Evolutionary conservation across 2,113 vertebrate genomes (phyloP).

Genomic region (Scolopax mira): DNA sequence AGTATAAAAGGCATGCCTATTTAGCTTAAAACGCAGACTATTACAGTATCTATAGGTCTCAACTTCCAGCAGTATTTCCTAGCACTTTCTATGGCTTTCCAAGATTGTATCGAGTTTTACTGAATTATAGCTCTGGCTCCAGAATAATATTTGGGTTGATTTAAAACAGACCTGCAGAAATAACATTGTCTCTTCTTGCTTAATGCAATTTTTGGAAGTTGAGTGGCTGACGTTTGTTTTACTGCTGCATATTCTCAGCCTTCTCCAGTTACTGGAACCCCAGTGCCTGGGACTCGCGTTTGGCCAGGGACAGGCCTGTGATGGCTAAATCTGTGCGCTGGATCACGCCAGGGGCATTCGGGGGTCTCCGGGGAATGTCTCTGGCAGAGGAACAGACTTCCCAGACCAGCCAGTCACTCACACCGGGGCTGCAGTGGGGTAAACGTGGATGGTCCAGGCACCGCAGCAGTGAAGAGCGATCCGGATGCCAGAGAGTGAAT

Average conservation of each 20-base stretch:
- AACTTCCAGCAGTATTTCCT: not conserved
- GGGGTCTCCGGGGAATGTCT: fast-evolving
- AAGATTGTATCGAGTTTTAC: slow-evolving; percentile 43
- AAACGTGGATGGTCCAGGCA: not conserved
- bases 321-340: not conserved
- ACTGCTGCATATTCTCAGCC: slow-evolving; percentile 23
- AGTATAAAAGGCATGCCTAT: not conserved
- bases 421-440: not conserved
- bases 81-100: not conserved
- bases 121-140: slow-evolving; percentile 46
- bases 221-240: slow-evolving; percentile 2
- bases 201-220: slow-evolving; percentile 15
- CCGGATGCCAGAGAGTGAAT: not conserved
- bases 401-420: not conserved
- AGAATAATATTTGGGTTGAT: slow-evolving; percentile 31
- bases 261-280: slow-evolving; percentile 6
- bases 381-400: not conserved
- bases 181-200: slow-evolving; percentile 28
- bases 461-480: not conserved
- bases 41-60: not conserved
- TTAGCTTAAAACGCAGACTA: not conserved
- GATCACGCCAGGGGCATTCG: not conserved
- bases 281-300: not conserved
- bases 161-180: slow-evolving; percentile 63
- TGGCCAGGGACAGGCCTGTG: not conserved